Conservation (phyloP, 2,888 invertebrate species). For the Lucinisca nassula region DNA sequence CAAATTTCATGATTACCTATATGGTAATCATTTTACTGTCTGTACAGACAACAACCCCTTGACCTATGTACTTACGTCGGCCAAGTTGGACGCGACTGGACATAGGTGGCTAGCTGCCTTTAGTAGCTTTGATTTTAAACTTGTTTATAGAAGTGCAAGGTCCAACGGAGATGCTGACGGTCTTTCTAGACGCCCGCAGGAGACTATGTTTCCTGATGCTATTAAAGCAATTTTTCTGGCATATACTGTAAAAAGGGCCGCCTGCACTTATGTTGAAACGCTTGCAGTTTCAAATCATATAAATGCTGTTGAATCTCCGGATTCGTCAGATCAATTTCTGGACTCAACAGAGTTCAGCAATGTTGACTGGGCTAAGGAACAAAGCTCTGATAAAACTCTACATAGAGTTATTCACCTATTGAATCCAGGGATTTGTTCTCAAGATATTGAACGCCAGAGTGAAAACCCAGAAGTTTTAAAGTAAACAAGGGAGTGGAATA, state of each 20-base stretch:
- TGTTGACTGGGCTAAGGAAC: background rate
- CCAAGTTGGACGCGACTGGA: constrained; percentile 36
- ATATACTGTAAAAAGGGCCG: background rate
- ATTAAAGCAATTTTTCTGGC: background rate
- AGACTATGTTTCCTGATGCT: background rate
- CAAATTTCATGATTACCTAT: constrained; percentile 63
- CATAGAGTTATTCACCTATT: background rate
- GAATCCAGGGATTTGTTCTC: background rate
- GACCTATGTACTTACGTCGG: constrained; percentile 49
- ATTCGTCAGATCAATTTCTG: background rate
- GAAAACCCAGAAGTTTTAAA: background rate
- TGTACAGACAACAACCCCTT: constrained; percentile 56
- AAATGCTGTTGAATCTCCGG: background rate
- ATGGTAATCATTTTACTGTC: constrained; percentile 26
- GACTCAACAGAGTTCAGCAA: background rate
- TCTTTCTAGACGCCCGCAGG: background rate
- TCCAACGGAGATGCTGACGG: background rate
- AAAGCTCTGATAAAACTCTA: background rate
- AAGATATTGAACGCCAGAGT: background rate
- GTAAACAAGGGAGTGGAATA: background rate
- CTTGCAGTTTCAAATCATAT: background rate
- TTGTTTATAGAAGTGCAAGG: background rate
- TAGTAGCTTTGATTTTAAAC: constrained; percentile 39
- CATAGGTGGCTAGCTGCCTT: constrained; percentile 51
- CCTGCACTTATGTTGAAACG: background rate